Evolutionary conservation across 1,140 invertebrate genomes (phyloP).

Genomic region (Brachionus rubens): DNA sequence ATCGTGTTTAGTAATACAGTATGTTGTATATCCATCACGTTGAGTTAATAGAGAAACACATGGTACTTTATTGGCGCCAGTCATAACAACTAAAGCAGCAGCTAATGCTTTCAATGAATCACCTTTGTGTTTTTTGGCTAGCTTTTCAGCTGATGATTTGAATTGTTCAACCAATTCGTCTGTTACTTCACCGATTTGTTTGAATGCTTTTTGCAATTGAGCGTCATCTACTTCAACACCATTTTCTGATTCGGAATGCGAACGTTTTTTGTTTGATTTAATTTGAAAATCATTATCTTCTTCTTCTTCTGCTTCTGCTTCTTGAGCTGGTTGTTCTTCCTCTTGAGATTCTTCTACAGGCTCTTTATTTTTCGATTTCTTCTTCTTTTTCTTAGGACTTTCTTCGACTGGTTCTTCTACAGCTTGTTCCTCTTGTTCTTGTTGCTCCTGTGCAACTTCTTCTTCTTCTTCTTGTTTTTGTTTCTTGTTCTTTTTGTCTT

Average conservation of each 20-base stretch:
- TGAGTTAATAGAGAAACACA: conserved; percentile 8
- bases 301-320: neutral
- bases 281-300: conserved; percentile 38
- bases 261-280: conserved; percentile 20
- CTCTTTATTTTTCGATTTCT: conserved; percentile 1
- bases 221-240: neutral
- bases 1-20: conserved; percentile 17
- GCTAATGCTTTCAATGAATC: neutral
- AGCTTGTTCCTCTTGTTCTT: conserved; percentile 9
- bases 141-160: neutral
- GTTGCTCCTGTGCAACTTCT: conserved; percentile 36
- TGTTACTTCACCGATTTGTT: neutral
- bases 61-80: conserved; percentile 24
- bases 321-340: neutral
- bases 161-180: conserved; percentile 35
- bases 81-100: conserved; percentile 5
- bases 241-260: conserved; percentile 20
- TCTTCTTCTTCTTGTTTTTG: conserved; percentile 12
- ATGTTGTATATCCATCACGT: conserved; percentile 42
- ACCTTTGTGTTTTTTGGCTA: conserved; percentile 10
- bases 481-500: conserved; percentile 42
- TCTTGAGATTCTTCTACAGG: neutral
- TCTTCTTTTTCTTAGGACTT: conserved; percentile 26
- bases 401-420: conserved; percentile 2
- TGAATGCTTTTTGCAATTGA: neutral